These are phyloP conservation scores for Spodoptera frugiperda DNA, from an alignment of 1,140 invertebrate species.

Conservation along the genomic window DNA sequence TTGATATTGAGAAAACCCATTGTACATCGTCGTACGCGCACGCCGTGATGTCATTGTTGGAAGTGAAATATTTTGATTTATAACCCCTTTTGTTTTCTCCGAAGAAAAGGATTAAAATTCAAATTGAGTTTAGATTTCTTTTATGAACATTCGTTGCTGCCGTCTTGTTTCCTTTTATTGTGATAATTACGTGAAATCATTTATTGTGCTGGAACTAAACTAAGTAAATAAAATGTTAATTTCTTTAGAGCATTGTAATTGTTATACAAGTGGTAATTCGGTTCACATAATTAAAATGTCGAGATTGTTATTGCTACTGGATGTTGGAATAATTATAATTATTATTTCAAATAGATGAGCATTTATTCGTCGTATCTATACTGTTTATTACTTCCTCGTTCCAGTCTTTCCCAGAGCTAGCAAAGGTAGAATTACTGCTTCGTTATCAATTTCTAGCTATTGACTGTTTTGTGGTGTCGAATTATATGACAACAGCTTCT, in stretches of 20 bases:
- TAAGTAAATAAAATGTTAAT: conserved; percentile 33
- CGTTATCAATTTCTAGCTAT: too few relatives aligned
- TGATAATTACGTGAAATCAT: conserved; percentile 38
- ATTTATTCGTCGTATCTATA: too few relatives aligned
- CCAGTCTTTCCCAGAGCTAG: too few relatives aligned
- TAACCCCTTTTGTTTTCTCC: conserved; percentile 35
- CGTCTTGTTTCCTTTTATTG: conserved; percentile 26
- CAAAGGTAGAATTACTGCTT: too few relatives aligned
- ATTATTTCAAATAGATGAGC: too few relatives aligned
- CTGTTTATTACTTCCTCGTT: too few relatives aligned
- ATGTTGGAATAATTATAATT: too few relatives aligned
- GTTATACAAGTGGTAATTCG: conserved; percentile 14
- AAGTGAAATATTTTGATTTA: conserved; percentile 41
- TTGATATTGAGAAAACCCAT: conserved; percentile 57
- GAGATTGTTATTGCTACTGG: background rate
- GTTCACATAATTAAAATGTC: background rate
- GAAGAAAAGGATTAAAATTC: conserved; percentile 20
- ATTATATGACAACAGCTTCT: too few relatives aligned
- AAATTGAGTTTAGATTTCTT: conserved; percentile 34
- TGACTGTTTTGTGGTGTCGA: too few relatives aligned
- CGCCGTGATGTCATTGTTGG: conserved; percentile 19
- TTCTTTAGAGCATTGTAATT: conserved; percentile 15
- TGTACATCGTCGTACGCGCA: conserved; percentile 51
- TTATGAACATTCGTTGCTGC: background rate
- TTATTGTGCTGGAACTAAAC: conserved; percentile 1